phyloP scores from a whole-genome alignment of 2,113 vertebrate genomes.

The Callospermophilus lateralis region DNA sequence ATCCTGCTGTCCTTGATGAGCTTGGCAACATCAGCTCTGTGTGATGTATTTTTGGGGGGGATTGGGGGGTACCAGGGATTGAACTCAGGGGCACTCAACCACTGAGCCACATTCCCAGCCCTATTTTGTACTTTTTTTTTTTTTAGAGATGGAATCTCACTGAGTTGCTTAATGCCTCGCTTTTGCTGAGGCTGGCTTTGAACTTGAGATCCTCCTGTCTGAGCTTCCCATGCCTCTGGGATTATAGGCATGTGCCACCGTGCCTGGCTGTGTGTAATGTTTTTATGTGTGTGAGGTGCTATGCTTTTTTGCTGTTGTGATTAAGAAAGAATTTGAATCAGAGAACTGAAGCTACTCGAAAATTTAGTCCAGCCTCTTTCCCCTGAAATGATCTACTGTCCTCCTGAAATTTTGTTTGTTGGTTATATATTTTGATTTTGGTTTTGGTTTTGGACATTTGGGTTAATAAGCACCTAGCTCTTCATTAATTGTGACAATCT shows the following conservation, averaged over 20 bases:
- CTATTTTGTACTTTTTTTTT: no score
- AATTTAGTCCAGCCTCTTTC: slow-evolving; percentile 7
- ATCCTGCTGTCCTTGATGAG: background rate
- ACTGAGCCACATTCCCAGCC: no score
- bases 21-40: background rate
- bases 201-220: no score
- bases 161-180: no score
- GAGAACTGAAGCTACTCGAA: background rate
- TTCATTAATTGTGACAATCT: background rate
- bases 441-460: background rate
- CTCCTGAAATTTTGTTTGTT: background rate
- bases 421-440: background rate
- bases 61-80: no score
- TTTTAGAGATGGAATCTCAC: no score
- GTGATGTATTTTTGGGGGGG: background rate
- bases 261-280: background rate
- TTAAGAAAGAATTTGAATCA: slow-evolving; percentile 6
- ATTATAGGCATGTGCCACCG: no score
- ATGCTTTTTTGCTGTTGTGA: background rate
- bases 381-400: background rate
- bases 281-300: background rate
- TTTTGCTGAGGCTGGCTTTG: no score
- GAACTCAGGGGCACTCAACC: no score
- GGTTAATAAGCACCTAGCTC: background rate
- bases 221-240: no score